These are phyloP conservation scores for Lepilemur ruficaudatus DNA, from an alignment of 2,797 vertebrate species.

Conservation along the genomic window DNA sequence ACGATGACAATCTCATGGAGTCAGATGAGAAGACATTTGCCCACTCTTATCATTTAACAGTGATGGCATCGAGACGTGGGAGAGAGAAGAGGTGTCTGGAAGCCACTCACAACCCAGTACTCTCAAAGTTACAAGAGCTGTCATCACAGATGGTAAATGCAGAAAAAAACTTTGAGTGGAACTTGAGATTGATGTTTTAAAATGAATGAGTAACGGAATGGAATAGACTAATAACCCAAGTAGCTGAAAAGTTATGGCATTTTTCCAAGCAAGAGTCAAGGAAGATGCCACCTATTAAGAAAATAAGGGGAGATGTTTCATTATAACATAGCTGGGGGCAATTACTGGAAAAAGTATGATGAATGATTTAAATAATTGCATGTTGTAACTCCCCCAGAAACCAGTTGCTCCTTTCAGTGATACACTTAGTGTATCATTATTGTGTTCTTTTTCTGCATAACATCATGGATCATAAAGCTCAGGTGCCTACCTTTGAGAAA, in stretches of 20 bases:
- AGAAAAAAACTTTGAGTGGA: conserved; percentile 25
- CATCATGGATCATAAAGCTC: neutral
- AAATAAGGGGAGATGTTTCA: neutral
- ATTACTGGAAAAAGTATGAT: neutral
- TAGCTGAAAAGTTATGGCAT: neutral
- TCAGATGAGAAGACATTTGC: neutral
- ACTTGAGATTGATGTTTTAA: conserved; percentile 52
- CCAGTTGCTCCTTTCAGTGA: neutral
- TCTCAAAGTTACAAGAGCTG: conserved; percentile 31
- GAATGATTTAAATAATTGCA: neutral
- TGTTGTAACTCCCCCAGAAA: neutral
- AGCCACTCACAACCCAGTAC: neutral
- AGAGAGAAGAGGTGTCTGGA: neutral
- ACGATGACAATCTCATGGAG: neutral
- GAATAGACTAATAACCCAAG: conserved; percentile 52
- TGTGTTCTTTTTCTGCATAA: neutral
- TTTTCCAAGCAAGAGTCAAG: neutral
- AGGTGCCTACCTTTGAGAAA: neutral
- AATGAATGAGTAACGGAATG: conserved; percentile 30
- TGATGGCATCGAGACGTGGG: neutral
- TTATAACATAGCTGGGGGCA: neutral
- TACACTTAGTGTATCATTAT: neutral
- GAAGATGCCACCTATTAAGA: neutral
- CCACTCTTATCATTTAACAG: neutral
- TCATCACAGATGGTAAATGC: conserved; percentile 42